phyloP scores from a whole-genome alignment of 1,140 invertebrate genomes.

The Listronotus oregonensis region DNA sequence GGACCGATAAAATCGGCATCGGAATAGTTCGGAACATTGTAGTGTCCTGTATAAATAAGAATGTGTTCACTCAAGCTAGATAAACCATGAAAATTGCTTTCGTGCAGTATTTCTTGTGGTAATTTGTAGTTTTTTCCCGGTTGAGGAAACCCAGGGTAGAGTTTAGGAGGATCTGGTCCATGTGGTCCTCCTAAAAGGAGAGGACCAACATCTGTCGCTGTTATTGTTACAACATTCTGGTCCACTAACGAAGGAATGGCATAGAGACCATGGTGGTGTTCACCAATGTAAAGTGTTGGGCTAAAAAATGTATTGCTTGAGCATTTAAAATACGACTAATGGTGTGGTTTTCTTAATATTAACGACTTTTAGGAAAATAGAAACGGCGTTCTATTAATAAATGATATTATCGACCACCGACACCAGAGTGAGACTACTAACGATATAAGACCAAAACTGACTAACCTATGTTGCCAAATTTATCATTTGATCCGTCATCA shows the following conservation, averaged over 20 bases:
- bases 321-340: no score
- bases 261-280: conserved; percentile 86
- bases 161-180: conserved; percentile 49
- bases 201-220: conserved; percentile 63
- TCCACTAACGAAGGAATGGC: conserved; percentile 91
- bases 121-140: conserved; percentile 53
- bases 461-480: no score
- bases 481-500: no score
- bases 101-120: conserved; percentile 33
- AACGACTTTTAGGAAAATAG: no score
- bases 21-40: conserved; percentile 74
- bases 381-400: no score
- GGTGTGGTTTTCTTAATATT: no score
- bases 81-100: conserved; percentile 53
- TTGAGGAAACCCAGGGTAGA: conserved; percentile 54
- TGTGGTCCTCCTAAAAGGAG: conserved; percentile 73
- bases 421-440: no score
- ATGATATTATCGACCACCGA: no score
- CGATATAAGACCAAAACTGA: no score
- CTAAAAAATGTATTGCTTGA: conserved; percentile 59
- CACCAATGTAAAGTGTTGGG: conserved; percentile 91
- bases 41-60: conserved; percentile 69
- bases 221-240: conserved; percentile 76
- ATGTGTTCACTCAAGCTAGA: conserved; percentile 41
- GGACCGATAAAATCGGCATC: conserved; percentile 27